Percentiles rank a stretch among this genome's conserved stretches.
phyloP scores from a whole-genome alignment of 2,113 vertebrate species.

The Hyaena hyaena region DNA sequence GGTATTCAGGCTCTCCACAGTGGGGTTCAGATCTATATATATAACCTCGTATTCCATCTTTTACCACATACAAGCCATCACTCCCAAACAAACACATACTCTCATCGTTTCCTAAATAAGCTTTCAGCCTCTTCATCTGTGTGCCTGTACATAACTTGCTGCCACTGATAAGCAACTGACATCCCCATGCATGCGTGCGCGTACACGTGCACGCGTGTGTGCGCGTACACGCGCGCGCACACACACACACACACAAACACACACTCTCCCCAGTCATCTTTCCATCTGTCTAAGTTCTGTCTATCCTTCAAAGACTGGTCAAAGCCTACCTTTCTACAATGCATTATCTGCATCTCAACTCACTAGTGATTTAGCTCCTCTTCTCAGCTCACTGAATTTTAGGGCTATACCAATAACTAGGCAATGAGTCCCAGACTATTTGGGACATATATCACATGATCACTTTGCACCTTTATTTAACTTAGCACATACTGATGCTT shows the following conservation, averaged over 20 bases:
- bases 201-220: too few relatives aligned
- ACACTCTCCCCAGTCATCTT: not conserved
- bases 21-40: not conserved
- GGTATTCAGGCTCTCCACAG: not conserved
- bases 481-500: not conserved
- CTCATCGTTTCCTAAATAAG: not conserved
- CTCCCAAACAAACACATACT: not conserved
- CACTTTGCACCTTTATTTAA: not conserved
- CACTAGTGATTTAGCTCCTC: not conserved
- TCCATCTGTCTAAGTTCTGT: not conserved
- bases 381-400: not conserved
- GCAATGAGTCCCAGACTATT: not conserved
- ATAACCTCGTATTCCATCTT: not conserved
- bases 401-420: not conserved
- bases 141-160: not conserved
- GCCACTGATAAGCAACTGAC: not conserved
- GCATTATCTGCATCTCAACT: not conserved
- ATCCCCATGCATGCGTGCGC: fast-evolving
- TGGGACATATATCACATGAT: not conserved
- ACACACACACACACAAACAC: not conserved
- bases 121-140: not conserved
- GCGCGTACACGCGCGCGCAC: too few relatives aligned
- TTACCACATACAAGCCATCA: not conserved
- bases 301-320: not conserved
- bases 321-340: not conserved